These are phyloP conservation scores for Gavialis gangeticus DNA, from an alignment of 2,113 vertebrate species.

Conservation along the genomic window DNA sequence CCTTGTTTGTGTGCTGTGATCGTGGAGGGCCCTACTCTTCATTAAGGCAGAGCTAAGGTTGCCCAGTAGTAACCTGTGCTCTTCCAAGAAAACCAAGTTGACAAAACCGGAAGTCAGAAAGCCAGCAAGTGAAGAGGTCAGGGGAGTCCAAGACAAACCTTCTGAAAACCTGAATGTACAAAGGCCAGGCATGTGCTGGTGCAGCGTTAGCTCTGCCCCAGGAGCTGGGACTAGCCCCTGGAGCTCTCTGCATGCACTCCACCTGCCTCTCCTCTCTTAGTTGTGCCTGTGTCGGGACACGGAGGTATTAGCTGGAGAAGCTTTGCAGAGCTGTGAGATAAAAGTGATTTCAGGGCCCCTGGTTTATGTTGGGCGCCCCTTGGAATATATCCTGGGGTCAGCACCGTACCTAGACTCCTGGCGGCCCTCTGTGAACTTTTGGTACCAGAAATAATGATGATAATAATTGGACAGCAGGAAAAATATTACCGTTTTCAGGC, in stretches of 20 bases:
- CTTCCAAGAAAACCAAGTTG: background rate
- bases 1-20: background rate
- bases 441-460: background rate
- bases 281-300: no score
- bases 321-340: no score
- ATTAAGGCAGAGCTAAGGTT: background rate
- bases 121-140: background rate
- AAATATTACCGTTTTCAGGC: no score
- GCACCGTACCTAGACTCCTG: no score
- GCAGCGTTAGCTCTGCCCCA: background rate
- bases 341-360: no score
- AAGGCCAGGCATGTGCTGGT: background rate
- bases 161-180: background rate
- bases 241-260: background rate
- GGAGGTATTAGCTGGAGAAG: no score
- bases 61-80: background rate
- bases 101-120: background rate
- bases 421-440: no score
- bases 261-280: background rate
- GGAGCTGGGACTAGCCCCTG: slow-evolving; percentile 7
- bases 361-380: no score
- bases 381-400: no score
- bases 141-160: background rate
- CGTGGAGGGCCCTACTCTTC: background rate
- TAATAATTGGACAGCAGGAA: no score